These are phyloP conservation scores for Gymnarchus niloticus DNA, from an alignment of 2,113 vertebrate species.

Conservation along the genomic window DNA sequence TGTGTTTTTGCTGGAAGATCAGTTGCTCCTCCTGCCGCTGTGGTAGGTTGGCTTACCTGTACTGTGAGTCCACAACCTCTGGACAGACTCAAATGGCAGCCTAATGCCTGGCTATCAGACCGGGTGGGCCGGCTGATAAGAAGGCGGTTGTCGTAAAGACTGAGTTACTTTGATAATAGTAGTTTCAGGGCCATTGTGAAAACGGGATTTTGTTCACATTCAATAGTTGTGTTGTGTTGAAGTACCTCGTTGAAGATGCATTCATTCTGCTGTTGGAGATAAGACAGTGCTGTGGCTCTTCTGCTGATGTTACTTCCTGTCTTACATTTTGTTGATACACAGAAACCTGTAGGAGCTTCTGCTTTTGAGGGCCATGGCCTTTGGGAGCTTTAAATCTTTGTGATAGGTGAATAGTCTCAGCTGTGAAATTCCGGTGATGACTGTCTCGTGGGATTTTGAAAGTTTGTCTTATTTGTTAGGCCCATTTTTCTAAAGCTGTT, in stretches of 20 bases:
- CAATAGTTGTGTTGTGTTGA: background rate
- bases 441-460: background rate
- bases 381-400: background rate
- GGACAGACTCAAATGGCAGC: background rate
- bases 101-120: background rate
- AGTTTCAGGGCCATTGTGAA: background rate
- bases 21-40: background rate
- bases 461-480: background rate
- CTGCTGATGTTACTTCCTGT: background rate
- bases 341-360: background rate
- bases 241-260: background rate
- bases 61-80: background rate
- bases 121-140: background rate
- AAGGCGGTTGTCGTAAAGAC: background rate
- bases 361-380: background rate
- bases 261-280: background rate
- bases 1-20: background rate
- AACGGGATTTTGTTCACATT: background rate
- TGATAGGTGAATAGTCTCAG: background rate
- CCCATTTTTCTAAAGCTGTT: background rate
- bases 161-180: background rate
- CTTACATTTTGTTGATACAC: background rate
- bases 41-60: background rate
- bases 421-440: background rate
- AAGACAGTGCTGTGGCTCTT: background rate